Evolutionary conservation across 2,888 invertebrate genomes (phyloP).

Genomic region (Netelia virgata): DNA sequence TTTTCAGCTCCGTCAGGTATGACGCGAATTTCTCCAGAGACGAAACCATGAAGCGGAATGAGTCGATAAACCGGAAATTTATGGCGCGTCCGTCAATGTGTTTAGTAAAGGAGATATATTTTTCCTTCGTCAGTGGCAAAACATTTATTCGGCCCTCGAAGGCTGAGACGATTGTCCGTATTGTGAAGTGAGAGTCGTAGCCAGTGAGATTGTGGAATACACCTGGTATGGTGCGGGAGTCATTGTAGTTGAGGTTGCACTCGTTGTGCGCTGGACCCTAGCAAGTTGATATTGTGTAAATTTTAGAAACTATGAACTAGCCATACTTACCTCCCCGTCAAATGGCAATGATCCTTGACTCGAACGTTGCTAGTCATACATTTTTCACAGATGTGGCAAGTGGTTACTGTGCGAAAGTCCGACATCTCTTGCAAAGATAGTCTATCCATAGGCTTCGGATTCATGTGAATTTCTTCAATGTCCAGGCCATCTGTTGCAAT

Average conservation of each 20-base stretch:
- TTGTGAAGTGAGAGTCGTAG: constrained; percentile 75
- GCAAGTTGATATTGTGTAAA: constrained; percentile 30
- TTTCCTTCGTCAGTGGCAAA: neutral
- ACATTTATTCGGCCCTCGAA: constrained; percentile 68
- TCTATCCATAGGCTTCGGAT: constrained; percentile 45
- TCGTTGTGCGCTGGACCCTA: constrained; percentile 70
- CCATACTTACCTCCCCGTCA: constrained; percentile 56
- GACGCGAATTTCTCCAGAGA: too few relatives aligned
- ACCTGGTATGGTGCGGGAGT: constrained; percentile 69
- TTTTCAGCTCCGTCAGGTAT: too few relatives aligned
- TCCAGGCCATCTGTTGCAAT: constrained; percentile 28
- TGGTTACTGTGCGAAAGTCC: constrained; percentile 33
- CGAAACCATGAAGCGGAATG: too few relatives aligned
- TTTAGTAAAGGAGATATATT: too few relatives aligned
- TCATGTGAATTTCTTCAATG: constrained; percentile 16
- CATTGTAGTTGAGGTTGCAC: constrained; percentile 73
- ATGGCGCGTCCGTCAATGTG: too few relatives aligned
- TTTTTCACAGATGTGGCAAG: constrained; percentile 69
- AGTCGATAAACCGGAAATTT: too few relatives aligned
- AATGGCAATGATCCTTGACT: constrained; percentile 68
- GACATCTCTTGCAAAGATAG: constrained; percentile 38
- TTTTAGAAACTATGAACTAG: neutral
- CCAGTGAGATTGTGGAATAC: constrained; percentile 75
- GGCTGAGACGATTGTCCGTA: constrained; percentile 67
- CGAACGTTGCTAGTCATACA: constrained; percentile 46